These are phyloP conservation scores for Epinephelus coioides DNA, from an alignment of 2,797 vertebrate genomes.

Conservation along the genomic window DNA sequence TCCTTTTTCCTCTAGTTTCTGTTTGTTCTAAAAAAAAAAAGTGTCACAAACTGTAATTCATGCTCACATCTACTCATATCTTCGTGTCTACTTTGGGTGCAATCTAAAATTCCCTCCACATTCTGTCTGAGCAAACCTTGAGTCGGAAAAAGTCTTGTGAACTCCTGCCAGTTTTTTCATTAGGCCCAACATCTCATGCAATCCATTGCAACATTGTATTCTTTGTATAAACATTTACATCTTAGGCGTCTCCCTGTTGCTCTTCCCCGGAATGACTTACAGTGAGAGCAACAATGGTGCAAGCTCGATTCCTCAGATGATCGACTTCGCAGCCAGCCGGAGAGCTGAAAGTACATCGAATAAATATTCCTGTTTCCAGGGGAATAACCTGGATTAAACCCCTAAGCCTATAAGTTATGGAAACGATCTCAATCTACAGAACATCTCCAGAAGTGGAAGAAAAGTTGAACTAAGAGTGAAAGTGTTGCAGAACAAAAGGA, in stretches of 20 bases:
- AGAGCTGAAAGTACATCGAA: not conserved
- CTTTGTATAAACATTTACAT: slow-evolving; percentile 66
- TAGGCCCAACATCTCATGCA: slow-evolving; percentile 29
- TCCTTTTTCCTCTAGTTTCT: no score
- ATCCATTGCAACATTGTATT: slow-evolving; percentile 37
- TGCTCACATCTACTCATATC: not conserved
- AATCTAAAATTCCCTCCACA: not conserved
- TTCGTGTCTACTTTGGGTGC: not conserved
- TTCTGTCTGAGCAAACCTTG: not conserved
- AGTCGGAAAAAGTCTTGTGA: not conserved
- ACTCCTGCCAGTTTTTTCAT: slow-evolving; percentile 58
- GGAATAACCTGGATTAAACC: not conserved
- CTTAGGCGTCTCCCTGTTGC: slow-evolving; percentile 24
- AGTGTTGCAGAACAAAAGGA: slow-evolving; percentile 35
- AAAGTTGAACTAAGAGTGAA: slow-evolving; percentile 22
- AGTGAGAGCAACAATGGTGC: slow-evolving; percentile 27
- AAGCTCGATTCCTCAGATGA: slow-evolving; percentile 31
- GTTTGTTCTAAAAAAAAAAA: no score
- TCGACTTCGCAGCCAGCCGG: slow-evolving; percentile 3
- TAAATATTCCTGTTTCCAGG: not conserved
- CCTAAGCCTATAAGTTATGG: no score
- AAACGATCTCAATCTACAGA: not conserved
- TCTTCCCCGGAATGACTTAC: slow-evolving; percentile 32
- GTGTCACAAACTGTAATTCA: no score
- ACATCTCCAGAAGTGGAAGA: not conserved